phyloP scores from a whole-genome alignment of 1,140 invertebrate species.

The Contarinia nasturtii region DNA sequence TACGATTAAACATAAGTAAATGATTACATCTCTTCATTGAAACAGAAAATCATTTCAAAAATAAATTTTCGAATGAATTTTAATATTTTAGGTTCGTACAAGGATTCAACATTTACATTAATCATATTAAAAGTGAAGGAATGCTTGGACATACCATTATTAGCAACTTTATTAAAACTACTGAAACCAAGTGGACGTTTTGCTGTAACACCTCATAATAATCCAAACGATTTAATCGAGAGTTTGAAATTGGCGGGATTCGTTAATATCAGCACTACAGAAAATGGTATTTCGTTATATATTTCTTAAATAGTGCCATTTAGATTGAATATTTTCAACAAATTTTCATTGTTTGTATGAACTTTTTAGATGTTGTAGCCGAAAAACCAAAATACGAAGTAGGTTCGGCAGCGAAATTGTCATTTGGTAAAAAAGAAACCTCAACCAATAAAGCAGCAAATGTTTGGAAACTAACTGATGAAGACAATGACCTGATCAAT shows the following conservation, averaged over 20 bases:
- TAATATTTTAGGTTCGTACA: background rate
- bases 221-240: background rate
- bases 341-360: background rate
- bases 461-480: constrained; percentile 31
- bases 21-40: background rate
- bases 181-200: background rate
- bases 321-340: background rate
- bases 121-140: background rate
- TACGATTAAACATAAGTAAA: background rate
- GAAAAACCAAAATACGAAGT: constrained; percentile 48
- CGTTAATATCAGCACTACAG: background rate
- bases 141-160: background rate
- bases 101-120: background rate
- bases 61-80: background rate
- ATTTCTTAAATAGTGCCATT: too few species aligned
- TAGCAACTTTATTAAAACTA: background rate
- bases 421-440: constrained; percentile 21
- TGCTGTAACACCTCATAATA: background rate
- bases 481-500: constrained; percentile 61
- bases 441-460: constrained; percentile 6
- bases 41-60: too few species aligned
- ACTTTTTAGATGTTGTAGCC: constrained; percentile 9
- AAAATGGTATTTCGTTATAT: background rate
- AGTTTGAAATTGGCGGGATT: background rate
- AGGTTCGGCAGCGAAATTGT: constrained; percentile 30